These are phyloP conservation scores for Electrophaes corylata DNA, from an alignment of 2,888 invertebrate species.

Conservation along the genomic window DNA sequence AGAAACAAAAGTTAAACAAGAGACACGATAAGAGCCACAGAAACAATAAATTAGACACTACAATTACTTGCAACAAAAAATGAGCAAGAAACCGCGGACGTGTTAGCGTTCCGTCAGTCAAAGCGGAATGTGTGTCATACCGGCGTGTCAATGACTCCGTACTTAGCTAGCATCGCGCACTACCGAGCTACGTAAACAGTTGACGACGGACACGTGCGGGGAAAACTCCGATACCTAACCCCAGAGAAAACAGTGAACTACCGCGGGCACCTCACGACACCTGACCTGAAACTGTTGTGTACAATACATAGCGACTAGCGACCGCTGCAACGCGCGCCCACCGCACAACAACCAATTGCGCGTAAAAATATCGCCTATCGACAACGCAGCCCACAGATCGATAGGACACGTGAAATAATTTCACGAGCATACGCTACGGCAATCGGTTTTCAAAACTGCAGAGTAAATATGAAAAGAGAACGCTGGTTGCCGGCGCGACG, in stretches of 20 bases:
- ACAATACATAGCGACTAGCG: conserved; percentile 49
- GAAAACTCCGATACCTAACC: conserved; percentile 50
- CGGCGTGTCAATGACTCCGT: conserved; percentile 78
- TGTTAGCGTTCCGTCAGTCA: conserved; percentile 68
- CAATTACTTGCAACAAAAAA: conserved; percentile 47
- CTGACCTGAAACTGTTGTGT: conserved; percentile 45
- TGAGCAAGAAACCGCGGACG: conserved; percentile 67
- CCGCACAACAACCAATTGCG: conserved; percentile 51
- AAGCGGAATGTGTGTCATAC: conserved; percentile 81
- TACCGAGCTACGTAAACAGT: conserved; percentile 71
- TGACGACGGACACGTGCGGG: conserved; percentile 71
- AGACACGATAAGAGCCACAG: conserved; percentile 53
- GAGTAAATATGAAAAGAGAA: conserved; percentile 59
- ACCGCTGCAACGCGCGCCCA: conserved; percentile 51
- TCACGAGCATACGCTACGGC: conserved; percentile 42
- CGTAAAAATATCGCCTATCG: conserved; percentile 57
- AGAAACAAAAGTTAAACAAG: conserved; percentile 37
- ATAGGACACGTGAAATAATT: conserved; percentile 52
- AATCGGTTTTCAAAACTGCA: conserved; percentile 58
- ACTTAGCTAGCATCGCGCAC: conserved; percentile 52
- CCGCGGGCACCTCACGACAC: conserved; percentile 35
- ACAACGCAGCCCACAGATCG: conserved; percentile 47
- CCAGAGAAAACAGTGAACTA: conserved; percentile 49
- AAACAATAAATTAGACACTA: conserved; percentile 58
- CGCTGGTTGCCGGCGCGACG: conserved; percentile 70